Percentiles rank a stretch among this genome's conserved stretches.
phyloP scores from a whole-genome alignment of 2,113 vertebrate genomes.

The Oncorhynchus gorbuscha region DNA sequence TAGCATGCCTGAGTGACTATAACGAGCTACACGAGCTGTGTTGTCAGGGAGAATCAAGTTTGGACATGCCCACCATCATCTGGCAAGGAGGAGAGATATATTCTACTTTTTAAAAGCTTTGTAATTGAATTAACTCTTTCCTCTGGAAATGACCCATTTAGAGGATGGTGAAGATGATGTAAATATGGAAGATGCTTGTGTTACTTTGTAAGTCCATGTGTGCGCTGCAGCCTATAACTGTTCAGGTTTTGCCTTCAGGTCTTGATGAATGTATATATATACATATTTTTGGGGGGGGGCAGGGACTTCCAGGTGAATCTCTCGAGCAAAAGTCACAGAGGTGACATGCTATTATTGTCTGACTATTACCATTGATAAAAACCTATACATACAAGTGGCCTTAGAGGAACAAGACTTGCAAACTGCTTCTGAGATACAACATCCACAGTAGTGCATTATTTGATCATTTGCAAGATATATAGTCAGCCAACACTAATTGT shows the following conservation, averaged over 20 bases:
- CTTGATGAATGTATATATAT: conserved; percentile 40
- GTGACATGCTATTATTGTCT: neutral
- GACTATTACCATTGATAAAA: neutral
- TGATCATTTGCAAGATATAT: too few relatives aligned
- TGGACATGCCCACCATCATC: conserved; percentile 80
- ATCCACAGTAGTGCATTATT: too few relatives aligned
- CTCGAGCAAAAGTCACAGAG: neutral
- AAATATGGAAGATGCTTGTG: neutral
- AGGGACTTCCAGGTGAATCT: neutral
- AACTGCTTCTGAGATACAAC: too few relatives aligned
- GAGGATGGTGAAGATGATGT: conserved; percentile 44
- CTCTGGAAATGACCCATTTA: conserved; percentile 45
- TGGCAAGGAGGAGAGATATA: conserved; percentile 50
- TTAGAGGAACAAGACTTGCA: too few relatives aligned
- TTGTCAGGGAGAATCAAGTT: conserved; percentile 76
- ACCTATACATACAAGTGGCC: neutral
- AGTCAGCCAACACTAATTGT: too few relatives aligned
- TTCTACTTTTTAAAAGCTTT: conserved; percentile 62
- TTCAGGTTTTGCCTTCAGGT: conserved; percentile 1
- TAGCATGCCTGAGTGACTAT: conserved; percentile 56
- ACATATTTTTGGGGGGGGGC: neutral
- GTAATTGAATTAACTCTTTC: conserved; percentile 81
- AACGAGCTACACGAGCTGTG: conserved; percentile 48
- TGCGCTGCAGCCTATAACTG: too few relatives aligned
- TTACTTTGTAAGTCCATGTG: neutral